A percentile compares a stretch with the other conserved stretches of the same genome.
Conservation (phyloP, 2,888 invertebrate species). For the Tortrix viridana region DNA sequence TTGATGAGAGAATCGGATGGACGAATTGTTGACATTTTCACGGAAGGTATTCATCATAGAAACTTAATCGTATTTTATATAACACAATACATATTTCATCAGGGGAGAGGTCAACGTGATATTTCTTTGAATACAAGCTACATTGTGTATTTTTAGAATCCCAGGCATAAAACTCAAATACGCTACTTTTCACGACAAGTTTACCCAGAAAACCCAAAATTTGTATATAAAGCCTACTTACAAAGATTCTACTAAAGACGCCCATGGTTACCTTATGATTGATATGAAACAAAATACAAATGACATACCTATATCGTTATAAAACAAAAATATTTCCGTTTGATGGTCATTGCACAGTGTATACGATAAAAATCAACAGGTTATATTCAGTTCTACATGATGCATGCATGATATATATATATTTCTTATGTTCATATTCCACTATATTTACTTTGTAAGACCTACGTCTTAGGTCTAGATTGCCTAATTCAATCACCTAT, state of each 20-base stretch:
- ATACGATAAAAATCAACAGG: slow-evolving; percentile 41
- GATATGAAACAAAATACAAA: slow-evolving; percentile 45
- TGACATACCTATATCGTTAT: slow-evolving; percentile 40
- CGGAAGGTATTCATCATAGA: slow-evolving; percentile 46
- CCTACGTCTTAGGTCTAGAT: slow-evolving; percentile 32
- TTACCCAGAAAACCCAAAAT: slow-evolving; percentile 45
- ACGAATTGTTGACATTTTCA: slow-evolving; percentile 49
- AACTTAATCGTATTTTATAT: slow-evolving; percentile 49
- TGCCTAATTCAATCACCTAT: slow-evolving; percentile 51
- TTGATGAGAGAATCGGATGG: too few relatives aligned
- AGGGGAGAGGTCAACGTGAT: slow-evolving; percentile 45
- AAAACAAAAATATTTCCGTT: slow-evolving; percentile 42
- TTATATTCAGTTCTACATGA: slow-evolving; percentile 41
- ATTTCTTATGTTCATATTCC: too few relatives aligned
- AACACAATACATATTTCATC: slow-evolving; percentile 47
- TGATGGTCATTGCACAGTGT: slow-evolving; percentile 38
- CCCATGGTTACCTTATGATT: slow-evolving; percentile 48
- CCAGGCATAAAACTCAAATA: too few relatives aligned
- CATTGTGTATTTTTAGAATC: slow-evolving; percentile 48
- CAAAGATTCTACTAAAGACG: slow-evolving; percentile 45
- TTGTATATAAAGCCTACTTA: slow-evolving; percentile 47
- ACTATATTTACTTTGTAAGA: slow-evolving; percentile 1
- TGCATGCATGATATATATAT: slow-evolving; percentile 20
- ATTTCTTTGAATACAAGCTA: slow-evolving; percentile 45
- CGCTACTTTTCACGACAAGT: too few relatives aligned